Percentiles rank a stretch among this genome's conserved stretches.
Conservation (phyloP, 1,140 invertebrate species). For the Hydropsyche tenuis region DNA sequence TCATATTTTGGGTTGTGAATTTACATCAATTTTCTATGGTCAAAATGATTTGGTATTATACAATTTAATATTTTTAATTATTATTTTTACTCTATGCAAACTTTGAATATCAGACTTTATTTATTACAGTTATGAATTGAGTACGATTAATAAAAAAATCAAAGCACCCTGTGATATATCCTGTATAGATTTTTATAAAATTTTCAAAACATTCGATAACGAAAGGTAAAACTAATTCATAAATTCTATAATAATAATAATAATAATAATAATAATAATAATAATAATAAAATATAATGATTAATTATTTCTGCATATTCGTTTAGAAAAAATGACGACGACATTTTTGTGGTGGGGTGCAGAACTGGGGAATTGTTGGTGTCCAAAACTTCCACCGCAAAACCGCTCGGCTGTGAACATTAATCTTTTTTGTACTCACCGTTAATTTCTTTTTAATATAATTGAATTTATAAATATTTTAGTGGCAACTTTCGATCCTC, state of each 20-base stretch:
- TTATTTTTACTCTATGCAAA: not conserved
- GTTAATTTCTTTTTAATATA: too few relatives aligned
- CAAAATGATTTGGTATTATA: slow-evolving; percentile 26
- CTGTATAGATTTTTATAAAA: not conserved
- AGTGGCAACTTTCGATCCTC: slow-evolving; percentile 26
- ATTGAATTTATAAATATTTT: too few relatives aligned
- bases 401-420: slow-evolving; percentile 24
- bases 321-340: slow-evolving; percentile 36
- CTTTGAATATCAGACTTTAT: not conserved
- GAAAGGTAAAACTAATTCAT: not conserved
- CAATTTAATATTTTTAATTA: not conserved
- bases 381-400: slow-evolving; percentile 35
- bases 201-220: not conserved
- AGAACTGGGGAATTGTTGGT: slow-evolving; percentile 43
- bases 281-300: not conserved
- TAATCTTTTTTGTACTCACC: too few relatives aligned
- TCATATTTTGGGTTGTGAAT: slow-evolving; percentile 44
- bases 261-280: not conserved
- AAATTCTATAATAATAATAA: not conserved
- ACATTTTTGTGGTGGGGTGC: slow-evolving; percentile 42
- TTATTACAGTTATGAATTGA: slow-evolving; percentile 16
- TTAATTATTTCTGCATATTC: slow-evolving; percentile 6
- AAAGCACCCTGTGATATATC: not conserved
- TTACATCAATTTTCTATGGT: not conserved
- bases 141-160: not conserved